phyloP scores from a whole-genome alignment of 2,797 vertebrate genomes.

The Prionace glauca region DNA sequence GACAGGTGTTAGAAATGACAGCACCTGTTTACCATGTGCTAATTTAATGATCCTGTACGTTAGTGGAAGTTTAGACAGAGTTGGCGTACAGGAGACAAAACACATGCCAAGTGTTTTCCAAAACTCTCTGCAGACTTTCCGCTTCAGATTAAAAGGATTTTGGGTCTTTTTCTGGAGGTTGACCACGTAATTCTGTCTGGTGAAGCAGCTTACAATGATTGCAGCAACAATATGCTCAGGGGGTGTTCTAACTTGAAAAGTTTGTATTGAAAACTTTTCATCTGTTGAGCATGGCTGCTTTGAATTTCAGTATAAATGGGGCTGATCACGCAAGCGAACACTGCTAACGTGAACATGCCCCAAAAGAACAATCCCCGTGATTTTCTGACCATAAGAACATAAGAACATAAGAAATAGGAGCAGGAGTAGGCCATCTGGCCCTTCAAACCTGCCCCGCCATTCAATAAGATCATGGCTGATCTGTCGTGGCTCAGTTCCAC shows the following conservation, averaged over 20 bases:
- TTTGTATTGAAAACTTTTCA: neutral
- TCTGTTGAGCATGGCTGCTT: neutral
- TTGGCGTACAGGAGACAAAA: constrained; percentile 37
- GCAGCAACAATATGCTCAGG: neutral
- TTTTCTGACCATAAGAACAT: no score
- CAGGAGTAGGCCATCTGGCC: no score
- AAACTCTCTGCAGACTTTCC: constrained; percentile 38
- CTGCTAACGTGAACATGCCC: neutral
- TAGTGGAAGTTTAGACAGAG: constrained; percentile 47
- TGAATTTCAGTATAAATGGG: neutral
- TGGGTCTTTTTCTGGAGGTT: neutral
- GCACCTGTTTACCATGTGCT: constrained; percentile 52
- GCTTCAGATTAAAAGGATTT: constrained; percentile 17
- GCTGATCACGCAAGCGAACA: neutral
- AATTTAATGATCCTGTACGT: constrained; percentile 44
- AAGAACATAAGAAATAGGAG: no score
- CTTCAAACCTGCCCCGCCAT: no score
- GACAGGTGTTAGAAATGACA: constrained; percentile 47
- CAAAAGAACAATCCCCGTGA: neutral
- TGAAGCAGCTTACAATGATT: neutral
- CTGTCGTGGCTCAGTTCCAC: no score
- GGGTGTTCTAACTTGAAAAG: neutral
- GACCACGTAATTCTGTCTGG: neutral
- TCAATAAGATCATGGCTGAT: no score
- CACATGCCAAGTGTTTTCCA: constrained; percentile 53